Conservation (phyloP, 2,797 vertebrate species). For the Dallia pectoralis region DNA sequence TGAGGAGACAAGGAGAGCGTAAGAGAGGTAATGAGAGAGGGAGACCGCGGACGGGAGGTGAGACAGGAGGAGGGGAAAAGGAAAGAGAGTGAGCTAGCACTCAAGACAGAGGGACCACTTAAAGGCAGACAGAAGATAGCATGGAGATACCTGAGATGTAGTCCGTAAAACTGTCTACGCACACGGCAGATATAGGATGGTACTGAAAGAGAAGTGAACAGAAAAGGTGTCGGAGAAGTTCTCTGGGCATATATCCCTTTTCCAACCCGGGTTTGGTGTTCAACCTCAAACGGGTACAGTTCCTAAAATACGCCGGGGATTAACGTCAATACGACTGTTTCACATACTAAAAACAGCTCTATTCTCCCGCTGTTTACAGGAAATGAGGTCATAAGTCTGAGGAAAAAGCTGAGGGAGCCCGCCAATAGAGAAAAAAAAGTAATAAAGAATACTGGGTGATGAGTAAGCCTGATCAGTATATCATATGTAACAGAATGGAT, state of each 20-base stretch:
- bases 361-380: background rate
- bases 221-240: background rate
- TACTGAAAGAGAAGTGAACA: background rate
- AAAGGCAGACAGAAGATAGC: background rate
- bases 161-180: background rate
- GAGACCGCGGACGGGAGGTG: background rate
- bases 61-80: background rate
- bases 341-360: background rate
- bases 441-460: background rate
- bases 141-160: background rate
- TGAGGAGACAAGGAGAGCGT: conserved; percentile 32
- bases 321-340: background rate
- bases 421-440: background rate
- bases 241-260: background rate
- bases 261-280: background rate
- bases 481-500: too few species aligned
- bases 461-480: background rate
- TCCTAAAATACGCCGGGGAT: background rate
- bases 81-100: background rate
- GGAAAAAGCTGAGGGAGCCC: background rate
- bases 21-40: background rate
- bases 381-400: background rate
- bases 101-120: background rate
- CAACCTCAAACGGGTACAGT: background rate
- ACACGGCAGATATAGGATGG: background rate